Evolutionary conservation across 2,113 vertebrate genomes (phyloP).

Genomic region (Amblyopsis rosae): DNA sequence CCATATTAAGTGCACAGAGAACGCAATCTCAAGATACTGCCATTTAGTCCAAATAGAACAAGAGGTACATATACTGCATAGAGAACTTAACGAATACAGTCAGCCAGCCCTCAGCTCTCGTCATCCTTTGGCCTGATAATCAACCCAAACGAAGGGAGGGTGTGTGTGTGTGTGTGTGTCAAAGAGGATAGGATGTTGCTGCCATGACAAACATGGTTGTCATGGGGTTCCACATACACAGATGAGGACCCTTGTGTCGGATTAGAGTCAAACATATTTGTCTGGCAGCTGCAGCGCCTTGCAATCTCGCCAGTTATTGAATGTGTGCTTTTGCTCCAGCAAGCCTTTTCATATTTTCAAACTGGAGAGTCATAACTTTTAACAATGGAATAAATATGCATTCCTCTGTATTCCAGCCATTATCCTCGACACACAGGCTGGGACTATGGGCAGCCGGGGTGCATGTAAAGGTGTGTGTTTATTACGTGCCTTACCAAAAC

Average conservation of each 20-base stretch:
- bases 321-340: slow-evolving; percentile 14
- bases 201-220: slow-evolving; percentile 13
- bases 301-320: slow-evolving; percentile 45
- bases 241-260: slow-evolving; percentile 22
- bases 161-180: not conserved
- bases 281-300: slow-evolving; percentile 3
- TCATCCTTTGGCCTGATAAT: not conserved
- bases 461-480: too few species aligned
- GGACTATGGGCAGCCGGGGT: too few species aligned
- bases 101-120: too few species aligned
- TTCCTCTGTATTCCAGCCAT: too few species aligned
- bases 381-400: too few species aligned
- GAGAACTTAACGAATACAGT: not conserved
- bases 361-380: too few species aligned
- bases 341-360: slow-evolving; percentile 4
- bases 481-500: too few species aligned
- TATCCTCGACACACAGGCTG: too few species aligned
- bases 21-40: not conserved
- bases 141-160: not conserved
- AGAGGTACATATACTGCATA: not conserved
- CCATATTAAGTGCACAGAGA: not conserved
- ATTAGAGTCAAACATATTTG: not conserved
- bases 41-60: not conserved
- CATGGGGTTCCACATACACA: slow-evolving; percentile 13
- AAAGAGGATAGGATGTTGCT: slow-evolving; percentile 2